These are phyloP conservation scores for Trissolcus japonicus DNA, from an alignment of 2,888 invertebrate species.

Conservation along the genomic window DNA sequence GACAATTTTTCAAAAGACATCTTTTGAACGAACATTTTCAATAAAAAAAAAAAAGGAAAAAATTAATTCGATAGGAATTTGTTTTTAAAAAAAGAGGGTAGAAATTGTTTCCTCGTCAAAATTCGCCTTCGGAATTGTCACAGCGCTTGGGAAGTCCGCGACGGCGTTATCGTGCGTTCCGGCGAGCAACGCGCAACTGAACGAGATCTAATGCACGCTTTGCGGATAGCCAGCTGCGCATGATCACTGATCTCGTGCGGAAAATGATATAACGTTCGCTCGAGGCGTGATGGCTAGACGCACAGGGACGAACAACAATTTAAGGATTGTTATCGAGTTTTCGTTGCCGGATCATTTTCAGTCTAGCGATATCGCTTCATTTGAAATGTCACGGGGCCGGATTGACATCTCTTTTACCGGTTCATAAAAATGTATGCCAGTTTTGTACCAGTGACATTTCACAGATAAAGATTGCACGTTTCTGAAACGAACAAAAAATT, in stretches of 20 bases:
- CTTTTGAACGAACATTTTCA: neutral
- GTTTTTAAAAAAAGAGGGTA: neutral
- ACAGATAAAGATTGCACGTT: too few relatives aligned
- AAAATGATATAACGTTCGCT: constrained; percentile 49
- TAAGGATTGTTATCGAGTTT: constrained; percentile 22
- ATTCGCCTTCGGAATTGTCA: neutral
- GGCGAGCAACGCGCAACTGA: constrained; percentile 59
- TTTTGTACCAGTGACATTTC: too few relatives aligned
- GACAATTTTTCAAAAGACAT: too few relatives aligned
- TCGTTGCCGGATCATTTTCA: too few relatives aligned
- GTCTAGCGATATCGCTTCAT: too few relatives aligned
- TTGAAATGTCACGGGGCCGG: too few relatives aligned
- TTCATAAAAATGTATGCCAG: too few relatives aligned
- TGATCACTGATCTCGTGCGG: constrained; percentile 52
- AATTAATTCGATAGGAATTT: neutral
- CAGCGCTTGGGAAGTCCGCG: constrained; percentile 16
- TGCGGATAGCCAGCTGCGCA: constrained; percentile 54
- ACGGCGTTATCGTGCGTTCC: constrained; percentile 27
- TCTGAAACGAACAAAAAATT: too few relatives aligned
- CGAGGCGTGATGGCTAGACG: constrained; percentile 5
- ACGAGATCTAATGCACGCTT: constrained; percentile 43
- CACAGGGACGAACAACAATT: constrained; percentile 28
- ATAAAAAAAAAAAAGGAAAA: neutral
- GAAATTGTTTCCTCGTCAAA: neutral
- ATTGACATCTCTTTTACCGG: too few relatives aligned